These are phyloP conservation scores for Pao palembangensis DNA, from an alignment of 2,113 vertebrate genomes.

Conservation along the genomic window DNA sequence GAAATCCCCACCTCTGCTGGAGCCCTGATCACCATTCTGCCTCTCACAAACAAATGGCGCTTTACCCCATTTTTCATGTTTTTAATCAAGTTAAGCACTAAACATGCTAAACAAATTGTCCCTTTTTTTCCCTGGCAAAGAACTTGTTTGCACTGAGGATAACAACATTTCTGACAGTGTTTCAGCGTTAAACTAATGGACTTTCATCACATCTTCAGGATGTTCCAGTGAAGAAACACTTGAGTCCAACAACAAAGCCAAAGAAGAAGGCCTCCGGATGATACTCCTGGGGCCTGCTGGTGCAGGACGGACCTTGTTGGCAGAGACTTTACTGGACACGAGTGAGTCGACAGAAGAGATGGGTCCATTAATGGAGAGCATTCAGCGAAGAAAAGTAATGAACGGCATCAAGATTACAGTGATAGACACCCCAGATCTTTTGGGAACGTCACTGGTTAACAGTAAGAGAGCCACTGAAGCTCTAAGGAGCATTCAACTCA, in stretches of 20 bases:
- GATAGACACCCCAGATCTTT: conserved; percentile 64
- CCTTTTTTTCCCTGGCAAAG: too few species aligned
- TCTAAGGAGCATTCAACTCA: conserved; percentile 61
- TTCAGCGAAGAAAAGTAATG: conserved; percentile 20
- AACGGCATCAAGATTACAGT: conserved; percentile 45
- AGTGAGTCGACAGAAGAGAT: not conserved
- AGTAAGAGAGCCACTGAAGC: conserved; percentile 48
- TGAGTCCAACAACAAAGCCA: not conserved
- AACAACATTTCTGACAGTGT: too few species aligned
- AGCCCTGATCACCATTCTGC: too few species aligned
- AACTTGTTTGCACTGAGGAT: too few species aligned
- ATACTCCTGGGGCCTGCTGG: conserved; percentile 58
- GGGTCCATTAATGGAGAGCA: conserved; percentile 34
- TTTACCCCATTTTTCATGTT: not conserved
- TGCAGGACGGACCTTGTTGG: conserved; percentile 45
- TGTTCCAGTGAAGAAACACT: conserved; percentile 7
- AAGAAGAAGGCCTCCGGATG: conserved; percentile 45
- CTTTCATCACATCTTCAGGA: conserved; percentile 25
- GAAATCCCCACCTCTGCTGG: not conserved
- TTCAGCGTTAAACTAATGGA: too few species aligned
- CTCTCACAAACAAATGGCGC: not conserved
- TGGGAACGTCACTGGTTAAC: conserved; percentile 37
- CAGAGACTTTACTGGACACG: conserved; percentile 43
- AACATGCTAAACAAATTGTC: too few species aligned
- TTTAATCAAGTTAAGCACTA: too few species aligned